Base-by-base conservation (phyloP, 2,113 vertebrate species). In the Neogale vison region DNA sequence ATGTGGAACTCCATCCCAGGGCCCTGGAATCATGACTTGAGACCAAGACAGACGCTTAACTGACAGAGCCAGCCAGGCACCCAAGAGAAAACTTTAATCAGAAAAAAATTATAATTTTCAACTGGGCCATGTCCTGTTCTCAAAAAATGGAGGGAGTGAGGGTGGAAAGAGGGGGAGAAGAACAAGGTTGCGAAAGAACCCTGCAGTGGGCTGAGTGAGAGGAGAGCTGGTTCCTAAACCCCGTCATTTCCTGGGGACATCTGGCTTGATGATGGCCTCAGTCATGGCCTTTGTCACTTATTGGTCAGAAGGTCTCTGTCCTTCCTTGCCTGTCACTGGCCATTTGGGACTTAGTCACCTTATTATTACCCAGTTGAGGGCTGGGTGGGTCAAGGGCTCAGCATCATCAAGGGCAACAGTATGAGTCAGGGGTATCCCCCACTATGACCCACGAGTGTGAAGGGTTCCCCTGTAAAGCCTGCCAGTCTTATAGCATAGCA, bases 281-380 rank as follows among this genome's bases (percentile, higher is more conserved):
- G 55, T 92, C 55, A 57, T 31, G 50, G 18, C 71, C 26, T 82
- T 72, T 65, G 63, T 84, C 74, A 55, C 50, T 72, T 81, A 61
- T 61, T 14, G 10, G 31, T 86, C 55, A 81, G 80, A 93, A 69
- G 14, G 10, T 93, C 39, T 96, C 67, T 95, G 89, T 92, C 6
- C 61, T 74, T 67, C 12, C 31, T 80, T 93, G 84, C 23, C 87
- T 93, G 67, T 89, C 82, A 93, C 63, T 72, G 72, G 52, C 45
- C 97, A 93, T 59, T 57, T 96, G 83, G 39, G 57, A 95, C 87
- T 98, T 97, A 96, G 90, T 97, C 63, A 97, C 21, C 36, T 52
- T 52, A 1, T 61, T 96, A 61, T 95, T 55, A 87, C 12, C 42
- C 76, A 47, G 80, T 18, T 93, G 93, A 69, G 90, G 52, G 21